Base-by-base conservation (phyloP, 2,797 vertebrate genomes). In the Micromesistius poutassou region DNA sequence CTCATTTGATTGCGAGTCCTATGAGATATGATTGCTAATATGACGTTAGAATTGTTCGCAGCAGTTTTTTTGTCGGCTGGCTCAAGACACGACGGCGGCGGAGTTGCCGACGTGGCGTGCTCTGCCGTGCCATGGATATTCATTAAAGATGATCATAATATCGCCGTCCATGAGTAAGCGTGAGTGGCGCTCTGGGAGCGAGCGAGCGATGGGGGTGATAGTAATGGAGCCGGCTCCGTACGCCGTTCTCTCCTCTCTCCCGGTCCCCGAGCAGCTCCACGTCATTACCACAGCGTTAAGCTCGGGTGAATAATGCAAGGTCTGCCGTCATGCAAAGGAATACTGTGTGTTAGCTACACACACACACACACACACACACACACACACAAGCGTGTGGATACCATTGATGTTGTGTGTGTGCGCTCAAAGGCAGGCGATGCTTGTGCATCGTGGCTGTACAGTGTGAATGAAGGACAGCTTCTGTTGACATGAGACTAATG, bases 241-340 rank as follows among this genome's bases (percentile, higher is more conserved):
- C 35, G 25, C 66, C 38, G 40, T 14, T 71, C 6, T 68, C 19
- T 10, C 66, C 2, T 30, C 28, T 33, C 30, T 22, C 70, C 70
- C 19, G 28, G 30, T 30, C 68, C 68, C 28, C 25, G 68, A 71
- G 72, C 28, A 71, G 42, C 55, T 25, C 75, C 14, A 2, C 78
- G 83, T 38, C 82, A 74, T 81, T 71, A 80, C 80, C 82, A 79
- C 80, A 66, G 75, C 4, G 55, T 75, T 75, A 28, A 77, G 46
- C 71, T 74, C 78, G 36, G 25, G 77, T 73, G n/a, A 72, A 84
- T 83, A 76, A 88, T 87, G 83, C 73, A 84, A 75, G 40, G 1
- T 0, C 33, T 9, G 46, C 66, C 28, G 80, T 79, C 72, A 80
- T 73, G 71, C 74, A 74, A 16, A 72, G 77, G 30, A 76, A 50